Evolutionary conservation across 2,888 invertebrate species (phyloP).

Genomic region (Ethmia dodecea): DNA sequence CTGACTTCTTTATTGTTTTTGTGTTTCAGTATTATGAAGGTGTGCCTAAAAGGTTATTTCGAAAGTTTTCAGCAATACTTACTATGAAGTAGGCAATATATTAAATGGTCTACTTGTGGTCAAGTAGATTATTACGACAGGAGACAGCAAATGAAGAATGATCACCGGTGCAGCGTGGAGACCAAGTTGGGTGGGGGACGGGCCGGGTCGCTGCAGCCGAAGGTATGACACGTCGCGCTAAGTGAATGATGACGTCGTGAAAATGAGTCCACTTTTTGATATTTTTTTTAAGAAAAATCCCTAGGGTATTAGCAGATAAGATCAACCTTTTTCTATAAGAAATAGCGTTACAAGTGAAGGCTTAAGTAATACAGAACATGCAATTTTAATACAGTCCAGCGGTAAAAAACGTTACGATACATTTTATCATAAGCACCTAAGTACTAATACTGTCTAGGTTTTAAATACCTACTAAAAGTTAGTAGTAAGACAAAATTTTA

Average conservation of each 20-base stretch:
- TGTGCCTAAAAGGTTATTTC: too few relatives aligned
- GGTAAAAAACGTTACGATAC: too few relatives aligned
- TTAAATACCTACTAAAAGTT: too few relatives aligned
- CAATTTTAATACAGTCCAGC: too few relatives aligned
- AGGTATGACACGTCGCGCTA: constrained; percentile 56
- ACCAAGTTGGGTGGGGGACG: constrained; percentile 9
- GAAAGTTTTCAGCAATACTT: too few relatives aligned
- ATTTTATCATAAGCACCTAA: too few relatives aligned
- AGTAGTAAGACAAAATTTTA: too few relatives aligned
- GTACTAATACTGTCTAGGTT: too few relatives aligned
- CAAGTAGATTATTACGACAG: constrained; percentile 45
- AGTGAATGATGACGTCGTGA: constrained; percentile 59
- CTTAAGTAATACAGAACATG: too few relatives aligned
- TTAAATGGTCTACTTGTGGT: too few relatives aligned
- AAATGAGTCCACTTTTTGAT: constrained; percentile 1
- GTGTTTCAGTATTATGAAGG: constrained; percentile 1
- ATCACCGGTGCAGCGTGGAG: constrained; percentile 61
- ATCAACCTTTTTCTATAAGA: background rate
- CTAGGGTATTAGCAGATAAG: background rate
- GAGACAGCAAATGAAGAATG: constrained; percentile 69
- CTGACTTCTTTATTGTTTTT: constrained; percentile 15
- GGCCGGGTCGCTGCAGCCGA: constrained; percentile 27
- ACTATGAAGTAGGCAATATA: too few relatives aligned
- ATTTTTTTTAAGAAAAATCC: background rate
- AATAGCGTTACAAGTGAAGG: background rate